These are phyloP conservation scores for Vireo griseus DNA, from an alignment of 2,797 vertebrate genomes.

Conservation along the genomic window DNA sequence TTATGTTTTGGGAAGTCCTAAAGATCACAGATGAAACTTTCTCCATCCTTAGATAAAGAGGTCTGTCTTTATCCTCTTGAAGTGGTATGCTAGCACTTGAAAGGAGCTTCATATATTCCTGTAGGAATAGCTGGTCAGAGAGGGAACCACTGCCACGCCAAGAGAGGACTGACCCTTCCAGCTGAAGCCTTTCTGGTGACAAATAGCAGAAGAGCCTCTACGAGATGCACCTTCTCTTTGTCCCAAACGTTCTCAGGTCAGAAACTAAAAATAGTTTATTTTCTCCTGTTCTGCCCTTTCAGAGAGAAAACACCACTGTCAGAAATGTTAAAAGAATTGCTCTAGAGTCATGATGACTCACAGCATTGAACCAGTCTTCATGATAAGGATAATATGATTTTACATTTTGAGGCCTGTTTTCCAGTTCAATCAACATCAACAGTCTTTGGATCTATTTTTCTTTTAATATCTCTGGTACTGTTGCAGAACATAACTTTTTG, in stretches of 20 bases:
- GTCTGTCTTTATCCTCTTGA: neutral
- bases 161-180: neutral
- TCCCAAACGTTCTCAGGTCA: neutral
- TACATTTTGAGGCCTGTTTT: constrained; percentile 3
- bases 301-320: neutral
- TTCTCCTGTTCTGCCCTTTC: neutral
- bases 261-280: constrained; percentile 18
- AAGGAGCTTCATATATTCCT: neutral
- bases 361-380: neutral
- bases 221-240: neutral
- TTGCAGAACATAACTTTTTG: neutral
- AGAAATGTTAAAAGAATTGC: constrained; percentile 17
- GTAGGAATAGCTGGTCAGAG: neutral
- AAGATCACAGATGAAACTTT: neutral
- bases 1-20: neutral
- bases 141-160: rapidly evolving
- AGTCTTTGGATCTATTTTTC: neutral
- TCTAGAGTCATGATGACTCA: constrained; percentile 17
- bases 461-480: neutral
- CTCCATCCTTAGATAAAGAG: neutral
- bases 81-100: neutral
- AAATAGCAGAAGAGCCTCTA: neutral
- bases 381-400: neutral
- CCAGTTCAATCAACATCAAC: neutral
- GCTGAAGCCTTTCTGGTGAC: neutral